Percentiles rank a stretch among this genome's conserved stretches.
Conservation (phyloP, 30 jellyfish, hydroid and myxozoan genomes). For the Chrysaora quinquecirrha region DNA sequence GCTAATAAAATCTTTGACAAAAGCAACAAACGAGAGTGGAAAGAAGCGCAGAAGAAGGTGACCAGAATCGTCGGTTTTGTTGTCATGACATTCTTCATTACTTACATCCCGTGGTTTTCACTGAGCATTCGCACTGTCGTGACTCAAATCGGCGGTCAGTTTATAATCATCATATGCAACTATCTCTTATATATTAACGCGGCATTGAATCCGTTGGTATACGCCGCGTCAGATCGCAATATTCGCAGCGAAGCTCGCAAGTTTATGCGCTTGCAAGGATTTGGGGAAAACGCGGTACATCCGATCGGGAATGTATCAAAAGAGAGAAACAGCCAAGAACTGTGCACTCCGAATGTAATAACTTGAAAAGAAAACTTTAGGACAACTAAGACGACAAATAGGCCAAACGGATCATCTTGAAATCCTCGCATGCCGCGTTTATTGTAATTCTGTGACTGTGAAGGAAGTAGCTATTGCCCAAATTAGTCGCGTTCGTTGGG, state of each 20-base stretch:
- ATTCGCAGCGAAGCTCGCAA: constrained; percentile 30
- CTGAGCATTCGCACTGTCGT: constrained; percentile 55
- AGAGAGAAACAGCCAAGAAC: too few relatives aligned
- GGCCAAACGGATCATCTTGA: too few relatives aligned
- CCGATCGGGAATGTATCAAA: too few relatives aligned
- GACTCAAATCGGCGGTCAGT: constrained; percentile 45
- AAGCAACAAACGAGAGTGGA: neutral
- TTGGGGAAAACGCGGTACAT: constrained; percentile 9
- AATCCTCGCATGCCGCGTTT: too few relatives aligned
- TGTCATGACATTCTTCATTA: constrained; percentile 44
- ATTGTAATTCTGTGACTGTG: too few relatives aligned
- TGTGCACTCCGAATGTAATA: too few relatives aligned
- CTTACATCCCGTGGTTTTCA: constrained; percentile 72
- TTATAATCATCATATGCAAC: constrained; percentile 18
- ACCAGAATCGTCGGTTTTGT: constrained; percentile 44
- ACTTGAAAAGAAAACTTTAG: too few relatives aligned
- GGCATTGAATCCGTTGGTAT: constrained; percentile 45
- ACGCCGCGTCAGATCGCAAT: constrained; percentile 47
- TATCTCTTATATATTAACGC: constrained; percentile 42
- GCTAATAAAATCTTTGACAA: constrained; percentile 11
- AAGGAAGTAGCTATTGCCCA: too few relatives aligned
- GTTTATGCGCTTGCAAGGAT: constrained; percentile 18
- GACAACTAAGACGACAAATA: too few relatives aligned
- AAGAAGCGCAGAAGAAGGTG: constrained; percentile 38
- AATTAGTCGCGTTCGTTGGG: too few relatives aligned